phyloP scores from a whole-genome alignment of 35 echinoderm and acorn worm species.

The Hemicentrotus pulcherrimus region DNA sequence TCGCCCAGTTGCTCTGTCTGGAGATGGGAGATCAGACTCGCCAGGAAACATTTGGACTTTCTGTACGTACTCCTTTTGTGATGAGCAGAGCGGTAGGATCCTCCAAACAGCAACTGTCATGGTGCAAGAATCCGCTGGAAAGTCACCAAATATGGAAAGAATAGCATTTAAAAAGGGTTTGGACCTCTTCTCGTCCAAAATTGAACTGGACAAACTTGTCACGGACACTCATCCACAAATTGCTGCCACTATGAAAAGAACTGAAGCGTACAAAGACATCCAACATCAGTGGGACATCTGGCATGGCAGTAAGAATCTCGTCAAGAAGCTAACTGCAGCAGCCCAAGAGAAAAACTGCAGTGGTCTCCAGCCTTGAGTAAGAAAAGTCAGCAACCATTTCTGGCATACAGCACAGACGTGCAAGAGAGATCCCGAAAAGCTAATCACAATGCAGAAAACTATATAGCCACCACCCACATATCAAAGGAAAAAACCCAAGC shows the following conservation, averaged over 20 bases:
- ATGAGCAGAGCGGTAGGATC: not conserved
- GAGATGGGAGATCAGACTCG: slow-evolving; percentile 57
- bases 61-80: not conserved
- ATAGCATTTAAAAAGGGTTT: slow-evolving; percentile 33
- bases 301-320: slow-evolving; percentile 53
- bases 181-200: not conserved
- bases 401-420: not conserved
- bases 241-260: slow-evolving; percentile 32
- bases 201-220: slow-evolving; percentile 38
- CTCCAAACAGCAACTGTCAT: slow-evolving; percentile 38
- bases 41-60: slow-evolving; percentile 47
- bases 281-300: slow-evolving; percentile 55
- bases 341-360: slow-evolving; percentile 9
- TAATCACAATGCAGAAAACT: too few species aligned
- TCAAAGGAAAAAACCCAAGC: too few species aligned
- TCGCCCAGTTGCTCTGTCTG: slow-evolving; percentile 4
- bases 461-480: too few species aligned
- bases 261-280: not conserved
- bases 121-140: slow-evolving; percentile 49
- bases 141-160: slow-evolving; percentile 53
- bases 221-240: slow-evolving; percentile 61
- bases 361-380: slow-evolving; percentile 39
- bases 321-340: slow-evolving; percentile 18
- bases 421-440: too few species aligned
- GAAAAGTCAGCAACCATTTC: slow-evolving; percentile 50